phyloP scores from a whole-genome alignment of 2,113 vertebrate species.

The Nesospiza acunhae region DNA sequence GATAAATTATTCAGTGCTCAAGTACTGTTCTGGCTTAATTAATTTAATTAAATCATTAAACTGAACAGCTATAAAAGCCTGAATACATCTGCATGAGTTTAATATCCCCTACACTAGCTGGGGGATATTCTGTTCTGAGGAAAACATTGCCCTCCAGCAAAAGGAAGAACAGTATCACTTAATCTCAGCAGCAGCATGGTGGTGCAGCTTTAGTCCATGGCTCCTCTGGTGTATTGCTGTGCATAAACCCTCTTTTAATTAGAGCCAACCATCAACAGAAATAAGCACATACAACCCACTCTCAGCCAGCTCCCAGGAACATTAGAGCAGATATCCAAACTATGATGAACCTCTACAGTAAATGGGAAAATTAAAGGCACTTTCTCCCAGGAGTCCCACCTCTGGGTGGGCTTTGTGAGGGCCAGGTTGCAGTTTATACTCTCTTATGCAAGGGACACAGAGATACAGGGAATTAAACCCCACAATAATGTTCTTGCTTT shows the following conservation, averaged over 20 bases:
- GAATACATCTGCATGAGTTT: slow-evolving; percentile 43
- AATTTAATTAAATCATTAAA: slow-evolving; percentile 61
- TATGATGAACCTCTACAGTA: not conserved
- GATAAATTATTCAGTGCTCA: slow-evolving; percentile 54
- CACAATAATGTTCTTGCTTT: not conserved
- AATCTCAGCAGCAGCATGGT: not conserved
- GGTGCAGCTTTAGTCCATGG: not conserved
- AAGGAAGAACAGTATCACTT: not conserved
- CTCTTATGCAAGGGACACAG: not conserved
- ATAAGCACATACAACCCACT: not conserved
- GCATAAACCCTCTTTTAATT: not conserved
- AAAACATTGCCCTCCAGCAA: slow-evolving; percentile 23
- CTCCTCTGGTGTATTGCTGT: not conserved
- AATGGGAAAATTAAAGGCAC: not conserved
- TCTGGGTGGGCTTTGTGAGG: not conserved
- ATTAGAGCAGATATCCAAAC: not conserved
- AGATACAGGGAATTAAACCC: not conserved
- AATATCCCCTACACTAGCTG: not conserved
- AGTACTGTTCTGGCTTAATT: slow-evolving; percentile 51
- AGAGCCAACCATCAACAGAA: not conserved
- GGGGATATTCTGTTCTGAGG: slow-evolving; percentile 12
- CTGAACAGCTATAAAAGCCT: slow-evolving; percentile 18
- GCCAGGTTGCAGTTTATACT: not conserved
- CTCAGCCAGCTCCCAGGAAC: not conserved
- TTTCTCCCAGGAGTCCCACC: not conserved